A percentile compares a stretch with the other conserved stretches of the same genome.
phyloP scores from a whole-genome alignment of 2,113 vertebrate species.

The Sclerurus mexicanus region DNA sequence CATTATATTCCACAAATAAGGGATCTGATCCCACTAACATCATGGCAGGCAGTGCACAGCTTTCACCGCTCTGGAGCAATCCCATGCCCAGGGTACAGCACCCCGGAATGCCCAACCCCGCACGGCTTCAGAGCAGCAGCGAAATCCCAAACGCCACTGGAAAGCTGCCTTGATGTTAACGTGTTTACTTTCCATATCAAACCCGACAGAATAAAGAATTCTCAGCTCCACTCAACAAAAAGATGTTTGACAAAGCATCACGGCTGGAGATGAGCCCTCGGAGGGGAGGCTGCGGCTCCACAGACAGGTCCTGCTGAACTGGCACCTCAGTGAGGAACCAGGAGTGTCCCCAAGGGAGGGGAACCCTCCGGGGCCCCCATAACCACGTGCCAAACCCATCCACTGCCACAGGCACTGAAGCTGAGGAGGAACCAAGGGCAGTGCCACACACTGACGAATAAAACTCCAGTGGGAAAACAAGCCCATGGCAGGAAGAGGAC shows the following conservation, averaged over 20 bases:
- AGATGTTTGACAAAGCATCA: not conserved
- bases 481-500: not conserved
- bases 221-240: not conserved
- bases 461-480: rapidly evolving
- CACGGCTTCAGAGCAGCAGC: not conserved
- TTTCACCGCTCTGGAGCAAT: rapidly evolving
- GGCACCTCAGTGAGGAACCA: not conserved
- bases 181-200: not conserved
- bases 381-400: rapidly evolving
- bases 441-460: rapidly evolving
- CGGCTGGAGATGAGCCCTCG: not conserved
- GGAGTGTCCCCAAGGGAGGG: not conserved
- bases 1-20: rapidly evolving
- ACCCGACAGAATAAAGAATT: not conserved
- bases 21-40: rapidly evolving
- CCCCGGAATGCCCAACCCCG: rapidly evolving
- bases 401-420: rapidly evolving
- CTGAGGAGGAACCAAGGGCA: rapidly evolving
- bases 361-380: not conserved
- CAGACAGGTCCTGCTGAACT: rapidly evolving
- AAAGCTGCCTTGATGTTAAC: not conserved
- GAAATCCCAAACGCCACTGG: rapidly evolving
- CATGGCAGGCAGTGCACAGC: not conserved
- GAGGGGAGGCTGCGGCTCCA: rapidly evolving
- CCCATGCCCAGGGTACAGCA: not conserved